Evolutionary conservation across 2,888 invertebrate genomes (phyloP).

Genomic region (Chirona hameri): DNA sequence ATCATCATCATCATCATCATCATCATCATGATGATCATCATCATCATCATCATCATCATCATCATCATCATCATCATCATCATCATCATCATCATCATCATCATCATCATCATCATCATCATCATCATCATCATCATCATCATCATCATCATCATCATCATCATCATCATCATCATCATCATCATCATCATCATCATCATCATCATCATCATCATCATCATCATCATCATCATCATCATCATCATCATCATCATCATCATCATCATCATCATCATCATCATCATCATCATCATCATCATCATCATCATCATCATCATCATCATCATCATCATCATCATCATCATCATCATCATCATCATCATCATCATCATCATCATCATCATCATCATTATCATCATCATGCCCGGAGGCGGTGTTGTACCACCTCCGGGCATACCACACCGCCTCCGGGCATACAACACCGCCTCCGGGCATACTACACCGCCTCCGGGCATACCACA

Average conservation of each 20-base stretch:
- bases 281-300: slow-evolving; percentile 22
- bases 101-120: too few species aligned
- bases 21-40: slow-evolving; percentile 8
- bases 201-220: neutral
- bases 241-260: slow-evolving; percentile 22
- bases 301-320: slow-evolving; percentile 22
- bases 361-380: slow-evolving; percentile 22
- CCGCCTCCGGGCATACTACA: too few species aligned
- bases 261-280: slow-evolving; percentile 22
- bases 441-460: too few species aligned
- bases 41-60: slow-evolving; percentile 22
- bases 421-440: too few species aligned
- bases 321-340: slow-evolving; percentile 22
- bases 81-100: too few species aligned
- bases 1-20: slow-evolving; percentile 22
- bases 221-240: slow-evolving; percentile 10
- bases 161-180: slow-evolving; percentile 22
- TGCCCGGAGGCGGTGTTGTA: too few species aligned
- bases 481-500: too few species aligned
- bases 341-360: slow-evolving; percentile 22
- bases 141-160: neutral
- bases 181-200: neutral
- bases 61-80: too few species aligned
- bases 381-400: too few species aligned
- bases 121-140: neutral